phyloP scores from a whole-genome alignment of 2,888 invertebrate species.

The Heliconius hortense region DNA sequence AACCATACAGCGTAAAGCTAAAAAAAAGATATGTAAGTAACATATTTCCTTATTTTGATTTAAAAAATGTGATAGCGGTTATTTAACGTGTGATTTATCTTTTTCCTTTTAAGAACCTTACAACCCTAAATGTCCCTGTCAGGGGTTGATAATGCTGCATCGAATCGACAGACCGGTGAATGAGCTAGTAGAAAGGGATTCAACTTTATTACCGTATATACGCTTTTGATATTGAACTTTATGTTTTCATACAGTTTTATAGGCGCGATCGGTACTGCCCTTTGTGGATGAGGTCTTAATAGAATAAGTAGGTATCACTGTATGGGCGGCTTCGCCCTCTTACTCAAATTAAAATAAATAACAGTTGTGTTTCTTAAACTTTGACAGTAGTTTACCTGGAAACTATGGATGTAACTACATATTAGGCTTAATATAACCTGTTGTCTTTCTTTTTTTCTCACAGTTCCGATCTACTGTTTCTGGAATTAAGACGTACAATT shows the following conservation, averaged over 20 bases:
- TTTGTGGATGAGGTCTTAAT: background rate
- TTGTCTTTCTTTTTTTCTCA: no score
- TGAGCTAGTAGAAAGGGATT: slow-evolving; percentile 34
- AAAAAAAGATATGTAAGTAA: no score
- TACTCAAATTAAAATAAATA: no score
- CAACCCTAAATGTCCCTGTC: slow-evolving; percentile 28
- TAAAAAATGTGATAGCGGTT: no score
- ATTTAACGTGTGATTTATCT: background rate
- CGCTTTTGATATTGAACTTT: slow-evolving; percentile 27
- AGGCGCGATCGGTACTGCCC: background rate
- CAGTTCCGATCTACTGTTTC: no score
- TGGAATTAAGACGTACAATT: no score
- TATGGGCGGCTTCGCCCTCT: background rate
- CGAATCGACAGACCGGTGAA: slow-evolving; percentile 35
- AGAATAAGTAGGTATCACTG: background rate
- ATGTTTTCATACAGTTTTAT: slow-evolving; percentile 27
- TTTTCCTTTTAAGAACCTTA: background rate
- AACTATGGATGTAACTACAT: no score
- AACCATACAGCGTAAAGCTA: no score
- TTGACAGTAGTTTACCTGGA: no score
- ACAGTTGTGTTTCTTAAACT: no score
- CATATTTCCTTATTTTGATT: no score
- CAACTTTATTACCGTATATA: slow-evolving; percentile 35
- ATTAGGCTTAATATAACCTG: no score
- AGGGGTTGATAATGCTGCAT: slow-evolving; percentile 29